These are phyloP conservation scores for Diarsia mendica DNA, from an alignment of 2,888 invertebrate species.

Conservation along the genomic window DNA sequence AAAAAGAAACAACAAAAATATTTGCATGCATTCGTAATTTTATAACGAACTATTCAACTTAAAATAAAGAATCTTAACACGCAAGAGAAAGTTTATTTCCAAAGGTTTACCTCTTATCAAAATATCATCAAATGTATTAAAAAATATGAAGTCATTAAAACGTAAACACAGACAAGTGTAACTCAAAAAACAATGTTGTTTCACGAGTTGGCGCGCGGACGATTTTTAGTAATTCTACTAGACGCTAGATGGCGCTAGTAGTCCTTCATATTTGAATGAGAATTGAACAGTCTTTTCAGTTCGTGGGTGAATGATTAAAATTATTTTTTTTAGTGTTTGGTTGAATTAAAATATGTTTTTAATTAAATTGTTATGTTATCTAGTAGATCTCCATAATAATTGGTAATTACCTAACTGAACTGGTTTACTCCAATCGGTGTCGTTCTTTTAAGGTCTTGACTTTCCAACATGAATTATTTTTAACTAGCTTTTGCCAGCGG, in stretches of 20 bases:
- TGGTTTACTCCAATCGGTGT: neutral
- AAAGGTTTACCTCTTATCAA: neutral
- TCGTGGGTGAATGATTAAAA: too few relatives aligned
- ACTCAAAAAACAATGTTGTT: neutral
- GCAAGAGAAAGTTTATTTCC: neutral
- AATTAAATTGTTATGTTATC: neutral
- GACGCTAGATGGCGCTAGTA: conserved; percentile 83
- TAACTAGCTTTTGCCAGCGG: too few relatives aligned
- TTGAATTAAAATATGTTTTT: neutral
- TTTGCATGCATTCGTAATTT: neutral
- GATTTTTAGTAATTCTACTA: conserved; percentile 79
- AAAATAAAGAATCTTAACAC: neutral
- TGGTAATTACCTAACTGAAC: neutral
- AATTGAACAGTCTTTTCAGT: neutral
- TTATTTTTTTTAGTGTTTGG: neutral
- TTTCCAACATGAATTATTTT: too few relatives aligned
- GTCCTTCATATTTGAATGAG: conserved; percentile 43
- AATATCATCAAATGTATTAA: neutral
- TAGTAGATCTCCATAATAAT: neutral
- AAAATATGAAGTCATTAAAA: neutral
- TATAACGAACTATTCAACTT: neutral
- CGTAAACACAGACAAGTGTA: conserved; percentile 22
- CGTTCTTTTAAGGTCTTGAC: too few relatives aligned
- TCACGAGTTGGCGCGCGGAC: neutral
- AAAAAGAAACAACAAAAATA: neutral